Conservation (phyloP, 2,888 invertebrate species). For the Acanthopleura granulata region DNA sequence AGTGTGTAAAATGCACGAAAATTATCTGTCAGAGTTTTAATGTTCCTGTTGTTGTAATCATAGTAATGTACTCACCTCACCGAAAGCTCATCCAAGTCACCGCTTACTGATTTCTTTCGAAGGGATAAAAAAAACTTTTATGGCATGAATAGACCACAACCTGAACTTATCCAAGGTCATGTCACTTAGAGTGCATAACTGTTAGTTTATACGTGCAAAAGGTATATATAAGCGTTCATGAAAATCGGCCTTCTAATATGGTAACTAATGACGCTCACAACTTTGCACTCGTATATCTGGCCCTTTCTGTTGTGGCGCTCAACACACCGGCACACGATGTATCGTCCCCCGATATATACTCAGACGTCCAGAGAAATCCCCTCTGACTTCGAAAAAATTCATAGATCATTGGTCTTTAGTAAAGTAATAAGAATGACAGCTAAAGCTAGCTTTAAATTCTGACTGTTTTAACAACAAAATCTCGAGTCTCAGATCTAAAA, state of each 20-base stretch:
- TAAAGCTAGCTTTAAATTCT: neutral
- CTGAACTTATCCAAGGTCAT: constrained; percentile 27
- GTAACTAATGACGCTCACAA: too few relatives aligned
- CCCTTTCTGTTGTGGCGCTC: too few relatives aligned
- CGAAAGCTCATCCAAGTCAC: constrained; percentile 25
- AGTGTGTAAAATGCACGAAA: too few relatives aligned
- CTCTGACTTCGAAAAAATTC: neutral
- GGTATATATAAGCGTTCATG: too few relatives aligned
- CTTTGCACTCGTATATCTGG: too few relatives aligned
- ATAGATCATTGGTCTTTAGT: neutral
- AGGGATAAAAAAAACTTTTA: constrained; percentile 25
- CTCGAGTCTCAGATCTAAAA: neutral
- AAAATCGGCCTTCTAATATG: too few relatives aligned
- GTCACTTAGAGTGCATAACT: constrained; percentile 26
- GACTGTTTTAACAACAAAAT: neutral
- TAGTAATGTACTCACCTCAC: constrained; percentile 23
- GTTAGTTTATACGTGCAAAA: neutral
- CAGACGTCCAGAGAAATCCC: neutral
- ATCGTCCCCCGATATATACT: neutral
- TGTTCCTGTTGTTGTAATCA: too few relatives aligned
- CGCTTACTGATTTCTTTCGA: constrained; percentile 25
- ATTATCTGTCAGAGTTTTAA: too few relatives aligned
- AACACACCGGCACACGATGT: too few relatives aligned
- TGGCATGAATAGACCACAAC: constrained; percentile 28
- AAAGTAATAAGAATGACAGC: neutral